These are phyloP conservation scores for Agrochola lychnidis DNA, from an alignment of 2,888 invertebrate genomes.

Conservation along the genomic window DNA sequence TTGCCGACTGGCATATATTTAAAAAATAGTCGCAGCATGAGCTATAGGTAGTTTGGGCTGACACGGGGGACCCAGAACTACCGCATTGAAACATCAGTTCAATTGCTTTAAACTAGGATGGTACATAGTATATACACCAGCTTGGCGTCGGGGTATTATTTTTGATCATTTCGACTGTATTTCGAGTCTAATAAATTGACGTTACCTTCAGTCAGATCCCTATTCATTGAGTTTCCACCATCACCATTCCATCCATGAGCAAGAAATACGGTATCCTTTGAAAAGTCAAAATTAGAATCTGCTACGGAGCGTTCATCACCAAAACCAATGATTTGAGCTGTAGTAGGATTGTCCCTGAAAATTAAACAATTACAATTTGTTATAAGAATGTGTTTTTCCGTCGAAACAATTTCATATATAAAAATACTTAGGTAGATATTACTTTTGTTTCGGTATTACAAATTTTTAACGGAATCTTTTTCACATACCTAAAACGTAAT, in stretches of 20 bases:
- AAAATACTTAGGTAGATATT: background rate
- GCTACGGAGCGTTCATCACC: conserved; percentile 66
- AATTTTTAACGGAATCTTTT: background rate
- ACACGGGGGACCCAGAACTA: background rate
- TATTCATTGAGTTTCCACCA: conserved; percentile 74
- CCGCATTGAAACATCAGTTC: background rate
- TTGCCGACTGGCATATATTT: background rate
- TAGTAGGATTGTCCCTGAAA: conserved; percentile 73
- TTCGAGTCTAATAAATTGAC: background rate
- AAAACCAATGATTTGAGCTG: conserved; percentile 67
- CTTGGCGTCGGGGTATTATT: background rate
- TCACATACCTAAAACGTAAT: background rate
- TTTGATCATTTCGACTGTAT: background rate
- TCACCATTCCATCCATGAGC: conserved; percentile 82
- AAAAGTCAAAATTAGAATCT: conserved; percentile 71
- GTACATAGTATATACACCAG: background rate
- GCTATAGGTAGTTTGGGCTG: too few relatives aligned
- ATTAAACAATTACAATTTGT: background rate
- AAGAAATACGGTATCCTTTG: conserved; percentile 74
- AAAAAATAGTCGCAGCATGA: background rate
- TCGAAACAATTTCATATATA: background rate
- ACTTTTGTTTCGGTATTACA: background rate
- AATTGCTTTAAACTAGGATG: background rate
- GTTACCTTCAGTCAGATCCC: conserved; percentile 74
- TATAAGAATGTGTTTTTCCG: background rate